A percentile compares a stretch with the other conserved stretches of the same genome.
Evolutionary conservation across 1,140 invertebrate genomes (phyloP).

Genomic region (Sycophaga agraensis): DNA sequence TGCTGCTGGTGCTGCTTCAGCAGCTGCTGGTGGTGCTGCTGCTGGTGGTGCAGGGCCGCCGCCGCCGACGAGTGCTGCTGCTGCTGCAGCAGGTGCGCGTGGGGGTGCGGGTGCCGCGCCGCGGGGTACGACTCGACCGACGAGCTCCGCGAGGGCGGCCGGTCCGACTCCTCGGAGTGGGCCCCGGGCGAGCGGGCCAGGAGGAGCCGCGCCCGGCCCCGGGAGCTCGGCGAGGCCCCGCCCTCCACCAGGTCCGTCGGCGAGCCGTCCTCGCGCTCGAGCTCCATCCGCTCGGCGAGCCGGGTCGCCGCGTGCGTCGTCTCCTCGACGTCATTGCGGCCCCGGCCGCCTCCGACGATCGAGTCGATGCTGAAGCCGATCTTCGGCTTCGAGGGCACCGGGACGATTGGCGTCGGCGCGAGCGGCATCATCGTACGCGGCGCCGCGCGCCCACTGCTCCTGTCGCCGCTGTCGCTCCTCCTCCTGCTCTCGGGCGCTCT

Average conservation of each 20-base stretch:
- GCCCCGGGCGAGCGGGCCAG: conserved; percentile 45
- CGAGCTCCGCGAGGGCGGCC: conserved; percentile 47
- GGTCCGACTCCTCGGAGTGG: conserved; percentile 51
- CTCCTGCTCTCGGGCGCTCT: not conserved
- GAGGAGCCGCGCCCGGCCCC: not conserved
- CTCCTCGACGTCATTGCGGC: conserved; percentile 31
- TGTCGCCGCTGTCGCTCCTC: conserved; percentile 8
- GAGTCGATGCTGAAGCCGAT: conserved; percentile 94
- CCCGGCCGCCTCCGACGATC: conserved; percentile 75
- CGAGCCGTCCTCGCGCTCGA: conserved; percentile 47
- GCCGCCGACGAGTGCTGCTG: conserved; percentile 30
- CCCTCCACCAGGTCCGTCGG: conserved; percentile 47
- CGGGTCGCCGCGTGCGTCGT: conserved; percentile 33
- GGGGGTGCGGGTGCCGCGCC: conserved; percentile 38
- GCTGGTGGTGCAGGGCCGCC: conserved; percentile 21
- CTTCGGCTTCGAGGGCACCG: conserved; percentile 85
- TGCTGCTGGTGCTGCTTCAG: conserved; percentile 36
- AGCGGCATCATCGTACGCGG: conserved; percentile 80
- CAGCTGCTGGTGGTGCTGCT: conserved; percentile 26
- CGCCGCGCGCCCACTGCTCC: conserved; percentile 15
- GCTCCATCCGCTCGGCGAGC: conserved; percentile 44
- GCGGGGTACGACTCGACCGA: conserved; percentile 52
- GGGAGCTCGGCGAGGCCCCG: conserved; percentile 44
- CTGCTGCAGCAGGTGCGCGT: conserved; percentile 27
- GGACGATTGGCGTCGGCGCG: conserved; percentile 82